Evolutionary conservation across 2,888 invertebrate species (phyloP).

Genomic region (Shargacucullia verbasci): DNA sequence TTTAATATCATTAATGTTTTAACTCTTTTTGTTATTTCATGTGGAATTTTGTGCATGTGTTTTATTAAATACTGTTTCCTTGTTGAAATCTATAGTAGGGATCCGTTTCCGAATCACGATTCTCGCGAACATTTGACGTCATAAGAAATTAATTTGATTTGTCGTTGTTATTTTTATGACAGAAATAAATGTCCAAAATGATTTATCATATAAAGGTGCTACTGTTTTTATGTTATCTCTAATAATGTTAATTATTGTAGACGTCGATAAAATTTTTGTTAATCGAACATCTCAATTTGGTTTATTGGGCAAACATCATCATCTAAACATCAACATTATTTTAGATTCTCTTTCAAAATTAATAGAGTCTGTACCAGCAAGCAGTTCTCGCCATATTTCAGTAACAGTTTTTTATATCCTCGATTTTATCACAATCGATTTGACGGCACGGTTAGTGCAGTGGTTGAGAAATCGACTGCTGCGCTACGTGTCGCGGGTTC

Average conservation of each 20-base stretch:
- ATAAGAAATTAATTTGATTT: constrained; percentile 5
- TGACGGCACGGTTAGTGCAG: too few relatives aligned
- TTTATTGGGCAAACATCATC: not conserved
- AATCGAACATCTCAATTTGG: not conserved
- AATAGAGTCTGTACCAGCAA: not conserved
- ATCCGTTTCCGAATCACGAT: constrained; percentile 22
- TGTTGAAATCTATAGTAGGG: constrained; percentile 18
- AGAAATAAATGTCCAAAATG: constrained; percentile 7
- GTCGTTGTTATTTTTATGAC: constrained; percentile 6
- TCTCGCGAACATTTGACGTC: constrained; percentile 2
- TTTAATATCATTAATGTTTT: constrained; percentile 32
- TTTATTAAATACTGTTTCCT: constrained; percentile 36
- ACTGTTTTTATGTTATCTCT: constrained; percentile 1
- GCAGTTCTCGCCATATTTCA: too few relatives aligned
- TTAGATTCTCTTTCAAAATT: not conserved
- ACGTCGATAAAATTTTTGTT: not conserved
- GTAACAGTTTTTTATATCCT: too few relatives aligned
- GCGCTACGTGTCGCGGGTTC: too few relatives aligned
- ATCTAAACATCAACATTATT: not conserved
- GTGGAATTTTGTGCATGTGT: constrained; percentile 38
- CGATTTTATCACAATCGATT: too few relatives aligned
- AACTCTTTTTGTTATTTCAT: constrained; percentile 30
- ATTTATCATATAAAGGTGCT: constrained; percentile 8
- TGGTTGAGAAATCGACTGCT: too few relatives aligned
- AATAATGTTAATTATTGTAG: not conserved